phyloP scores from a whole-genome alignment of 2,113 vertebrate species.

The Notarius quadriscutis region DNA sequence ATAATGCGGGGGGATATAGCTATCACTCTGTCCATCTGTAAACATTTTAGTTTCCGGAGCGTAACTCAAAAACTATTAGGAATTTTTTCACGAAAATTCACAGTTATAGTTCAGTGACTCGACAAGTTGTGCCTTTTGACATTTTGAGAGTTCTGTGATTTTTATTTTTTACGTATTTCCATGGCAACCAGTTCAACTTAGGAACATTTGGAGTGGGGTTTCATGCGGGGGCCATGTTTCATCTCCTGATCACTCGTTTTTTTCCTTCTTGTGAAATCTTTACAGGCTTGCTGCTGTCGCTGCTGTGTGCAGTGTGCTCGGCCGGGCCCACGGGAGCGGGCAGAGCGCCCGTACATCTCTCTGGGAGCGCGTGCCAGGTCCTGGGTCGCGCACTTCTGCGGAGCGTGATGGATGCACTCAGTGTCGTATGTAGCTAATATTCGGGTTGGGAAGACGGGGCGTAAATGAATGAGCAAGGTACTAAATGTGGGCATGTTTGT shows the following conservation, averaged over 20 bases:
- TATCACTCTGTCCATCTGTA: too few species aligned
- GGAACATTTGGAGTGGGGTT: too few species aligned
- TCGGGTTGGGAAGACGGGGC: not conserved
- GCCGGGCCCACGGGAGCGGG: slow-evolving; percentile 42
- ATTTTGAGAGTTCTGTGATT: too few species aligned
- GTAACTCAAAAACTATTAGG: too few species aligned
- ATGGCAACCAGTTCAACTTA: too few species aligned
- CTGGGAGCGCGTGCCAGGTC: slow-evolving; percentile 48
- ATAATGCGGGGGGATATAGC: too few species aligned
- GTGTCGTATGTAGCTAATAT: slow-evolving; percentile 47
- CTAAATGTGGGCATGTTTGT: not conserved
- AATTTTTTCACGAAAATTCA: too few species aligned
- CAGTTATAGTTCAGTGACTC: too few species aligned
- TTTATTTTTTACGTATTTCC: too few species aligned
- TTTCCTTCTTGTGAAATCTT: not conserved
- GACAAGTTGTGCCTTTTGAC: too few species aligned
- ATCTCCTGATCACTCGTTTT: not conserved
- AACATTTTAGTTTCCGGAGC: too few species aligned
- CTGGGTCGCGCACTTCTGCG: slow-evolving; percentile 56
- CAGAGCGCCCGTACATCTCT: not conserved
- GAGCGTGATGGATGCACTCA: slow-evolving; percentile 57
- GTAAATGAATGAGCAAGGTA: not conserved
- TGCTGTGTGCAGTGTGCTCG: slow-evolving; percentile 44
- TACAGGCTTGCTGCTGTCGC: slow-evolving; percentile 56
- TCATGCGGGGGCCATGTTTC: too few species aligned